Evolutionary conservation across 2,113 vertebrate species (phyloP).

Genomic region (Ceyx melanurus): DNA sequence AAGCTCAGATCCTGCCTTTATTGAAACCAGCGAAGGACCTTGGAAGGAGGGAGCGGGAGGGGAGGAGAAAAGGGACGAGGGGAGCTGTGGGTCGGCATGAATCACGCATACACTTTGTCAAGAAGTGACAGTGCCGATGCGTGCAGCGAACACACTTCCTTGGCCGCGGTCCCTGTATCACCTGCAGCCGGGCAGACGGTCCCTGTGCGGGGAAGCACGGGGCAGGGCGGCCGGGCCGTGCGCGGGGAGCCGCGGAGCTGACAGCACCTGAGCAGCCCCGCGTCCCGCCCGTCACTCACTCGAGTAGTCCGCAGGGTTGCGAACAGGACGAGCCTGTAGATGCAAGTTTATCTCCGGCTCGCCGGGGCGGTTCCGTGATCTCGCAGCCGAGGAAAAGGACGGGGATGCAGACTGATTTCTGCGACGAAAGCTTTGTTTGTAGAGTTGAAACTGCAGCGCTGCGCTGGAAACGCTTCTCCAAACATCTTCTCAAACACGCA

Average conservation of each 20-base stretch:
- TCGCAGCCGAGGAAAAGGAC: background rate
- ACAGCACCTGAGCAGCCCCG: background rate
- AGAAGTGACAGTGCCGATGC: background rate
- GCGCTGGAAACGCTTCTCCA: background rate
- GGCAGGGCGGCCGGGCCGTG: background rate
- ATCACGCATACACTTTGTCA: background rate
- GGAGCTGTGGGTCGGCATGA: background rate
- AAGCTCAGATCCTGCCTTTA: conserved; percentile 11
- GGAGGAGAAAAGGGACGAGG: background rate
- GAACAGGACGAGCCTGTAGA: background rate
- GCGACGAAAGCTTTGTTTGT: background rate
- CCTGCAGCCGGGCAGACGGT: background rate
- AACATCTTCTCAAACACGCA: background rate
- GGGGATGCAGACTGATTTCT: background rate
- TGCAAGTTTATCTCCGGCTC: background rate
- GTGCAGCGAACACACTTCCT: background rate
- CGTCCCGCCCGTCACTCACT: background rate
- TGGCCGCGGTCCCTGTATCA: background rate
- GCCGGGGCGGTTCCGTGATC: background rate
- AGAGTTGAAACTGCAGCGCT: background rate
- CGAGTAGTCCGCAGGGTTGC: accelerated
- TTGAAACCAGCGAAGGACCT: conserved; percentile 18
- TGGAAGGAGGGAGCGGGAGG: background rate
- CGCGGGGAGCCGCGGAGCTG: background rate
- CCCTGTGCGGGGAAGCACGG: background rate